Evolutionary conservation across 2,113 vertebrate species (phyloP).

Genomic region (Cololabis saira): DNA sequence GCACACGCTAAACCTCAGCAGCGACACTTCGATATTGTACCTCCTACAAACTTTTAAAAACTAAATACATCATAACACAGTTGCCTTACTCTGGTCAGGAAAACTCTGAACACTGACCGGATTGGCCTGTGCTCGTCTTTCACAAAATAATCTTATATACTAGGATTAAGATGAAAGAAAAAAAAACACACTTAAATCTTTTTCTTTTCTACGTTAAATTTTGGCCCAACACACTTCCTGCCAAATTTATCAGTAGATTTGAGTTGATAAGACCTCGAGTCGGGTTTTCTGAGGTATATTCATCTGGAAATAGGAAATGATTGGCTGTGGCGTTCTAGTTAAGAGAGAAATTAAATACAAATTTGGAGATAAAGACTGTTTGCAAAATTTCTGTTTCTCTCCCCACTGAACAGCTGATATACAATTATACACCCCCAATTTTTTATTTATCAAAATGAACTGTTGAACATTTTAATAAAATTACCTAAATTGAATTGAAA

Average conservation of each 20-base stretch:
- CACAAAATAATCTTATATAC: too few species aligned
- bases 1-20: conserved; percentile 26
- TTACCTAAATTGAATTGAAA: too few species aligned
- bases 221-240: too few species aligned
- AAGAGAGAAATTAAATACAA: conserved; percentile 4
- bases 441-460: background rate
- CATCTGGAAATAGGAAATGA: conserved; percentile 16
- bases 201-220: too few species aligned
- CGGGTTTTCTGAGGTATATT: conserved; percentile 14
- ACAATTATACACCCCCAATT: too few species aligned
- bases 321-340: conserved; percentile 1
- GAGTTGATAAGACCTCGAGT: background rate
- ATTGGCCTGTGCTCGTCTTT: background rate
- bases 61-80: background rate
- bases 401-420: too few species aligned
- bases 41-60: background rate
- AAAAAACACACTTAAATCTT: too few species aligned
- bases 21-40: conserved; percentile 5
- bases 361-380: background rate
- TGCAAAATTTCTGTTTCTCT: background rate
- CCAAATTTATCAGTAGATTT: background rate
- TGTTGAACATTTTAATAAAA: too few species aligned
- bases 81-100: background rate
- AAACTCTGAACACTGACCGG: background rate
- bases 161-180: too few species aligned